Evolutionary conservation across 2,113 vertebrate genomes (phyloP).

Genomic region (Phyllostomus discolor): DNA sequence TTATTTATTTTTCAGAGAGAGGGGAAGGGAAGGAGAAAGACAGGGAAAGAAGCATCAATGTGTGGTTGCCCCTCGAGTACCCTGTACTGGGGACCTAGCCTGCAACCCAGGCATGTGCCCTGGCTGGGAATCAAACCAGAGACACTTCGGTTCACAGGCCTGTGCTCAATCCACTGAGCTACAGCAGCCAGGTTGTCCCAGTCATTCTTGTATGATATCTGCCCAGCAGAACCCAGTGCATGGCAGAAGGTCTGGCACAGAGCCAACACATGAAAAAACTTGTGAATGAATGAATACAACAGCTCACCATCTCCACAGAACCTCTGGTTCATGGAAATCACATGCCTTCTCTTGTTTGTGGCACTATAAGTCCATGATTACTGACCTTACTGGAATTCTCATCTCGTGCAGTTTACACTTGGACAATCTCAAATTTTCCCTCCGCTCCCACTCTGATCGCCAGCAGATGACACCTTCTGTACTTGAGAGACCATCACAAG

Average conservation of each 20-base stretch:
- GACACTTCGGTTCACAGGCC: too few relatives aligned
- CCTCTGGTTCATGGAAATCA: neutral
- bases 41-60: too few relatives aligned
- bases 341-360: neutral
- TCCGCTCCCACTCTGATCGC: neutral
- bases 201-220: neutral
- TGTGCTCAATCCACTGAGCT: too few relatives aligned
- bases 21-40: too few relatives aligned
- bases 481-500: neutral
- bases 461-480: neutral
- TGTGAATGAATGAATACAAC: neutral
- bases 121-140: too few relatives aligned
- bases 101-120: too few relatives aligned
- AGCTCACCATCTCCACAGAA: accelerated
- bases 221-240: neutral
- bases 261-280: neutral
- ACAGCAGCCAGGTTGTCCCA: neutral
- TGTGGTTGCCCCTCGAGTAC: too few relatives aligned
- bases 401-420: neutral
- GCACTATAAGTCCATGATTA: neutral
- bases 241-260: neutral
- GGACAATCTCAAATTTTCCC: neutral
- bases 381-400: neutral
- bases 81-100: too few relatives aligned
- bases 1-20: too few relatives aligned